phyloP scores from a whole-genome alignment of 1,140 invertebrate species.

The Adelges cooleyi region DNA sequence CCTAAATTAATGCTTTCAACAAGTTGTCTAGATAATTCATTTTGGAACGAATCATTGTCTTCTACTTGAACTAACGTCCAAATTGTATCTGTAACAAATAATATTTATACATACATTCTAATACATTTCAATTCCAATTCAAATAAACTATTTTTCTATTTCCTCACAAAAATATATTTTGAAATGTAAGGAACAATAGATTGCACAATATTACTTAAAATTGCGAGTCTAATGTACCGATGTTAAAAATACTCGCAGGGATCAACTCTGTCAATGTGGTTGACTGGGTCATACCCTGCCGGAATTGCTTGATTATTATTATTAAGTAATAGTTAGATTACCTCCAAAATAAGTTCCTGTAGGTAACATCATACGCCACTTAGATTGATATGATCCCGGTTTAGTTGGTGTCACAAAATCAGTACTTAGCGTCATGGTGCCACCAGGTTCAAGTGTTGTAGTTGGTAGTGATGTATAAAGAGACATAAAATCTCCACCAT shows the following conservation, averaged over 20 bases:
- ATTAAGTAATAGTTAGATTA: conserved; percentile 35
- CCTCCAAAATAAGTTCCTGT: conserved; percentile 74
- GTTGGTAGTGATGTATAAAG: conserved; percentile 44
- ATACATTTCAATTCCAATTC: too few species aligned
- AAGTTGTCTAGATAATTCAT: conserved; percentile 19
- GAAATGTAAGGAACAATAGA: too few species aligned
- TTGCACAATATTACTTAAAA: too few species aligned
- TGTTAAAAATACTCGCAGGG: too few species aligned
- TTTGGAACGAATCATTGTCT: conserved; percentile 27
- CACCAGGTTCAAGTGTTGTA: conserved; percentile 51
- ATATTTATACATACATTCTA: too few species aligned
- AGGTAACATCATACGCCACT: conserved; percentile 70
- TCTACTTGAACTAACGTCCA: conserved; percentile 19
- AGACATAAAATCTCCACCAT: conserved; percentile 48
- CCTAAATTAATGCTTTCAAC: conserved; percentile 15
- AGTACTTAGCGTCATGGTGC: conserved; percentile 53
- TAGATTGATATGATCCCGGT: conserved; percentile 62
- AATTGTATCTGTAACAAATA: neutral
- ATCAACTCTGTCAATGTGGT: too few species aligned
- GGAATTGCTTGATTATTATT: too few species aligned
- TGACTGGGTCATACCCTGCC: too few species aligned
- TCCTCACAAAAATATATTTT: too few species aligned
- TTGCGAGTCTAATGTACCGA: too few species aligned
- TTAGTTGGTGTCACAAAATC: conserved; percentile 54
- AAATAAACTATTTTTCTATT: too few species aligned